These are phyloP conservation scores for Slavum lentiscoides DNA, from an alignment of 2,888 invertebrate species.

Conservation along the genomic window DNA sequence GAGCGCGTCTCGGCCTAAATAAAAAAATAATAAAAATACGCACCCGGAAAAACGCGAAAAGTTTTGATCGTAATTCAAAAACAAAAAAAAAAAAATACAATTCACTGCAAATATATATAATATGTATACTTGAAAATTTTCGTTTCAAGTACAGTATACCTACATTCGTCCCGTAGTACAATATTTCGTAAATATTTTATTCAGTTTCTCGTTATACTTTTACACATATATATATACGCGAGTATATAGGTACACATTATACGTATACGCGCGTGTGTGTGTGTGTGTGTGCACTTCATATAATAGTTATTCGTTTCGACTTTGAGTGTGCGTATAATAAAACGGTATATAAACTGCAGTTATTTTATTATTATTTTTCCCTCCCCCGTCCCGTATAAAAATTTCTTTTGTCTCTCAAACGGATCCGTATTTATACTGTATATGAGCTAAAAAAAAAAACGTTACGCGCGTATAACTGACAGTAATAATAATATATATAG, in stretches of 20 bases:
- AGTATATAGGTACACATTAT: neutral
- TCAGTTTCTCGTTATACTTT: slow-evolving; percentile 1
- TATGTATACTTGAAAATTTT: neutral
- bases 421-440: neutral
- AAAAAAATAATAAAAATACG: neutral
- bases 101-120: neutral
- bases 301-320: neutral
- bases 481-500: too few species aligned
- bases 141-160: too few species aligned
- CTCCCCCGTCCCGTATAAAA: too few species aligned
- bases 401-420: slow-evolving; percentile 13
- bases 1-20: too few species aligned
- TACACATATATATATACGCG: neutral
- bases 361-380: neutral
- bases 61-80: slow-evolving; percentile 25
- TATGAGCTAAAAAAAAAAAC: too few species aligned
- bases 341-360: neutral
- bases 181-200: slow-evolving; percentile 19
- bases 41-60: slow-evolving; percentile 9
- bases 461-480: too few species aligned
- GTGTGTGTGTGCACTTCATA: neutral
- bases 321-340: neutral
- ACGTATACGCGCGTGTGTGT: neutral
- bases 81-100: neutral
- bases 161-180: too few species aligned